These are phyloP conservation scores for Siniperca chuatsi DNA, from an alignment of 2,113 vertebrate species.

Conservation along the genomic window DNA sequence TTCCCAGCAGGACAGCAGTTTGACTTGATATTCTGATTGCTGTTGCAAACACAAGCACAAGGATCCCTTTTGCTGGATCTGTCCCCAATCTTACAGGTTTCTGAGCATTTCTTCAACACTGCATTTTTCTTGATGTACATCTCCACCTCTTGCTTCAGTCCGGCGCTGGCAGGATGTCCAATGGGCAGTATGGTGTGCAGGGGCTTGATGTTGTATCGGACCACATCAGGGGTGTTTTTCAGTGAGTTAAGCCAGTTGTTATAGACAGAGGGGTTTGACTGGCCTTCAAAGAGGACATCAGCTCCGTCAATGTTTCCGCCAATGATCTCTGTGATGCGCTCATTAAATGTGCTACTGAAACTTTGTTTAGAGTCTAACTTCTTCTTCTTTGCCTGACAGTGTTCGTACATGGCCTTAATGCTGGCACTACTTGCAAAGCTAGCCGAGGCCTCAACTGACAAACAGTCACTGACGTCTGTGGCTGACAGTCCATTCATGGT, in stretches of 20 bases:
- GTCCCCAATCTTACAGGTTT: constrained; percentile 63
- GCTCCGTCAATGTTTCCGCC: constrained; percentile 43
- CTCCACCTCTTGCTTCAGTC: constrained; percentile 79
- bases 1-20: constrained; percentile 82
- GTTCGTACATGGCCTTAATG: neutral
- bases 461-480: constrained; percentile 69
- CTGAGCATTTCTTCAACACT: constrained; percentile 76
- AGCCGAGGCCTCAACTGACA: constrained; percentile 69
- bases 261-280: constrained; percentile 20
- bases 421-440: neutral
- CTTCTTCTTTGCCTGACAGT: constrained; percentile 28
- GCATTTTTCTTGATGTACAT: constrained; percentile 78
- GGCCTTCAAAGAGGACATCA: constrained; percentile 57
- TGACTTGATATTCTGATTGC: constrained; percentile 27
- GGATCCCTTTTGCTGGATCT: constrained; percentile 53
- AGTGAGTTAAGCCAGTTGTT: constrained; percentile 55
- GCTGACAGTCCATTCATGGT: constrained; percentile 51
- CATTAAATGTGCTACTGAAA: constrained; percentile 67
- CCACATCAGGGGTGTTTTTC: constrained; percentile 66
- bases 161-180: constrained; percentile 21
- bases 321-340: constrained; percentile 50
- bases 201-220: constrained; percentile 78
- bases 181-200: constrained; percentile 73
- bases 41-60: constrained; percentile 82
- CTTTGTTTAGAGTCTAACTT: neutral